These are phyloP conservation scores for Pempheris klunzingeri DNA, from an alignment of 2,797 vertebrate species.

Conservation along the genomic window DNA sequence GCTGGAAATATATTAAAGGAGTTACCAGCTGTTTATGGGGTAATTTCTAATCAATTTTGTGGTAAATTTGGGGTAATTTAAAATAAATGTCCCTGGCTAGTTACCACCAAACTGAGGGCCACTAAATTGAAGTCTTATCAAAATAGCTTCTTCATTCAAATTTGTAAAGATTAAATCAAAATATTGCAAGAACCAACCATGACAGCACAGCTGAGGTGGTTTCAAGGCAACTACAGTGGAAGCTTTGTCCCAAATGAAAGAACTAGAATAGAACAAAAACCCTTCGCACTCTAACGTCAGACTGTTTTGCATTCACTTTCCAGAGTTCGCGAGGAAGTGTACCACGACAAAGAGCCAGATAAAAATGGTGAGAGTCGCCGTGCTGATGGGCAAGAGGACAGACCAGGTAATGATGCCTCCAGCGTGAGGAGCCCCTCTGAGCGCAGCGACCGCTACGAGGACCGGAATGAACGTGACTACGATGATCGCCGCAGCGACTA, in stretches of 20 bases:
- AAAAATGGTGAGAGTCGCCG: constrained; percentile 16
- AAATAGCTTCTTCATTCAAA: background rate
- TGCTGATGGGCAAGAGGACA: constrained; percentile 23
- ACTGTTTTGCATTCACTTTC: constrained; percentile 9
- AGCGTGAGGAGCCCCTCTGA: background rate
- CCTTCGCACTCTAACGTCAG: background rate
- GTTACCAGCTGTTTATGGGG: no score
- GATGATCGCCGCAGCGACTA: constrained; percentile 13
- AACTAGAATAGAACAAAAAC: background rate
- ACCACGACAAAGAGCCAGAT: constrained; percentile 46
- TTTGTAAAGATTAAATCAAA: background rate
- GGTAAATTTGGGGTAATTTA: no score
- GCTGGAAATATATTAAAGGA: no score
- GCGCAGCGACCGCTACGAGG: constrained; percentile 25
- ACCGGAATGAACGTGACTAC: constrained; percentile 28
- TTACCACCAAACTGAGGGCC: no score
- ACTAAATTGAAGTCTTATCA: no score
- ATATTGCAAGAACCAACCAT: background rate
- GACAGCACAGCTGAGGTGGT: background rate
- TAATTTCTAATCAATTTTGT: no score
- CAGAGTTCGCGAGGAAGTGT: constrained; percentile 61
- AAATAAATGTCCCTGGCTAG: no score
- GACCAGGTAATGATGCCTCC: background rate
- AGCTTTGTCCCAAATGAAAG: background rate
- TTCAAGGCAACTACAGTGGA: background rate